Base-by-base conservation (phyloP, 2,888 invertebrate genomes). In the Leucoma salicis region DNA sequence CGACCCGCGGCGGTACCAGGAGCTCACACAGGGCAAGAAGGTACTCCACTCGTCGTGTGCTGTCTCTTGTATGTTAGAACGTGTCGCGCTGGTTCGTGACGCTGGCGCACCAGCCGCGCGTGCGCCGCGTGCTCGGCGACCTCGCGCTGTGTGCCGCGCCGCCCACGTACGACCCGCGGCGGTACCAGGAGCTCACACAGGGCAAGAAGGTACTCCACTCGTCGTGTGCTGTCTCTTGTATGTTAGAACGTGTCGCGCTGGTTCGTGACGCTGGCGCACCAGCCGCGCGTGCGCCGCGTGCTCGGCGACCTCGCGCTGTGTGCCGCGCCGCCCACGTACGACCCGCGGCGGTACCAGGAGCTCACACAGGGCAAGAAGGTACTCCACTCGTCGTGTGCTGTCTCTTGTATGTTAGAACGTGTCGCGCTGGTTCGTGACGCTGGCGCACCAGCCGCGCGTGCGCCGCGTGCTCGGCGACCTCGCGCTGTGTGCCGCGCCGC, bases 31-130 rank as follows among this genome's bases (percentile, higher is more conserved):
- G 21, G 35, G 14, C 59, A 84, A 83, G 70, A 85, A 86, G 83
- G 85, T 53, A 43, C 6, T 1, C 3, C 5, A 29, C 13, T 4
- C 16, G 6, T 6, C 3, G 16, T 16, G 16, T n/a, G n/a, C n/a
- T n/a, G n/a, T n/a, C n/a, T n/a, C n/a, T n/a, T n/a, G n/a, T n/a
- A n/a, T n/a, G n/a, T n/a, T n/a, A n/a, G 49, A 96, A 97, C 80
- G 94, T 97, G 35, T 94, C 93, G 83, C 94, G 99, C 78, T 99
- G 99, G 99, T 99, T 99, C 90, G 90, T 86, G 51, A 99, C 99
- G 10, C 82, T 99, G 48, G 90, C 97, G 49, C 94, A 96, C 78
- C 99, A 99, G 88, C 94, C 95, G 2, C 91, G 95, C 72, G 95
- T 38, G 15, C 24, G 24, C 11, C 33, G 28, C 21, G 39, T 96